phyloP scores from a whole-genome alignment of 2,113 vertebrate species.

The Carassius carassius region DNA sequence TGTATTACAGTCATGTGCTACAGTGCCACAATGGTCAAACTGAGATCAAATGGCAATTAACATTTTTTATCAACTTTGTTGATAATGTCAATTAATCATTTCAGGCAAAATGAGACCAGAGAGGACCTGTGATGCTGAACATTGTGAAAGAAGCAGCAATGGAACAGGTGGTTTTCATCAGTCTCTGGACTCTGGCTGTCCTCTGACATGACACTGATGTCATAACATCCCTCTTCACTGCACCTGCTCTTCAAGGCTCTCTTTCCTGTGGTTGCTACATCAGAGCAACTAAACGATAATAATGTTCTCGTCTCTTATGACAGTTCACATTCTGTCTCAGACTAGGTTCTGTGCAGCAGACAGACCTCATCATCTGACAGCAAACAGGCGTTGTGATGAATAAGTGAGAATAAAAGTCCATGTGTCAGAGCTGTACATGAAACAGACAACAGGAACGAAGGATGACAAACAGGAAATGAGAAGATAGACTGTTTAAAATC shows the following conservation, averaged over 20 bases:
- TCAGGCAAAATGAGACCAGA: not conserved
- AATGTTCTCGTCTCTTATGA: not conserved
- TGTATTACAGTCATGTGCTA: no score
- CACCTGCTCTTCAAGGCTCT: not conserved
- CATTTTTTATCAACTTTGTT: not conserved
- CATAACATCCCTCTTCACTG: not conserved
- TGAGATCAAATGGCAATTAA: no score
- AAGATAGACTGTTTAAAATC: not conserved
- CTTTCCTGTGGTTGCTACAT: not conserved
- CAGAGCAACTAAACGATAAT: not conserved
- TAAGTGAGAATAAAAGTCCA: not conserved
- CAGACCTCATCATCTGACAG: not conserved
- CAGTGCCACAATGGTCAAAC: no score
- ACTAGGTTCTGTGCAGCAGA: not conserved
- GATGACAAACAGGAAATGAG: not conserved
- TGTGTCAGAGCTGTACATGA: not conserved
- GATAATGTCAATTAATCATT: not conserved
- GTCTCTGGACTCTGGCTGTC: not conserved
- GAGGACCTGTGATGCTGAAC: not conserved
- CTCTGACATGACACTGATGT: conserved; percentile 9
- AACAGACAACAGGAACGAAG: not conserved
- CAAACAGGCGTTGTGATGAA: not conserved
- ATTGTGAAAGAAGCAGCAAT: not conserved
- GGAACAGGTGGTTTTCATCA: not conserved
- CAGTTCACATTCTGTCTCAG: not conserved